These are phyloP conservation scores for Halcyon malimbica DNA, from an alignment of 2,113 vertebrate genomes.

Conservation along the genomic window DNA sequence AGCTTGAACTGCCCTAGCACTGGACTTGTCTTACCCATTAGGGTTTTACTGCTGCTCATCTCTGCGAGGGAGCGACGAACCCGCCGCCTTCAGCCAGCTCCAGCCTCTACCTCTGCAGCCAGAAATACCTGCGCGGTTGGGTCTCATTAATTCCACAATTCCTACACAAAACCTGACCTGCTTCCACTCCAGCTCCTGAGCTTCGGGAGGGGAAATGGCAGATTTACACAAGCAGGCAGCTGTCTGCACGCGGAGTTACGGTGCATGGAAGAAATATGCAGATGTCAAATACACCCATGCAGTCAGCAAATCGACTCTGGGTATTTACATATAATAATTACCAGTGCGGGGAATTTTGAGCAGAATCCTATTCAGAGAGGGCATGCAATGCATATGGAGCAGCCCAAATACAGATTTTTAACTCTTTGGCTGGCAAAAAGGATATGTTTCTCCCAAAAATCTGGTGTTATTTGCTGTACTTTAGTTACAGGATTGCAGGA, in stretches of 20 bases:
- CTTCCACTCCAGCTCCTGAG: neutral
- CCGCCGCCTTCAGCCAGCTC: neutral
- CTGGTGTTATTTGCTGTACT: neutral
- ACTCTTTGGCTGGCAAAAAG: neutral
- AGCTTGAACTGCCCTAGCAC: neutral
- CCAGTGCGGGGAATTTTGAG: neutral
- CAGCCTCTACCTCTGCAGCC: neutral
- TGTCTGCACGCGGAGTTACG: neutral
- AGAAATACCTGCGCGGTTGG: neutral
- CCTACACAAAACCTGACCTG: neutral
- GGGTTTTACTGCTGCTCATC: neutral
- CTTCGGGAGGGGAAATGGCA: neutral
- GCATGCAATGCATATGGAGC: neutral
- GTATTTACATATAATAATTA: constrained; percentile 42
- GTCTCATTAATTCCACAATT: neutral
- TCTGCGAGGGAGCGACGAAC: neutral
- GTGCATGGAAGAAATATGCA: neutral
- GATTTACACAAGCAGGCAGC: constrained; percentile 13
- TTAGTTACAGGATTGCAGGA: neutral
- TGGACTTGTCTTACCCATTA: neutral
- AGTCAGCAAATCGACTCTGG: neutral
- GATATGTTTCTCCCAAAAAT: neutral
- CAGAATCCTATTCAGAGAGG: neutral
- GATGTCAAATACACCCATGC: neutral
- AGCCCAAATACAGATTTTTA: neutral